Conservation (phyloP, 2,888 invertebrate species). For the Pachymerium ferrugineum region DNA sequence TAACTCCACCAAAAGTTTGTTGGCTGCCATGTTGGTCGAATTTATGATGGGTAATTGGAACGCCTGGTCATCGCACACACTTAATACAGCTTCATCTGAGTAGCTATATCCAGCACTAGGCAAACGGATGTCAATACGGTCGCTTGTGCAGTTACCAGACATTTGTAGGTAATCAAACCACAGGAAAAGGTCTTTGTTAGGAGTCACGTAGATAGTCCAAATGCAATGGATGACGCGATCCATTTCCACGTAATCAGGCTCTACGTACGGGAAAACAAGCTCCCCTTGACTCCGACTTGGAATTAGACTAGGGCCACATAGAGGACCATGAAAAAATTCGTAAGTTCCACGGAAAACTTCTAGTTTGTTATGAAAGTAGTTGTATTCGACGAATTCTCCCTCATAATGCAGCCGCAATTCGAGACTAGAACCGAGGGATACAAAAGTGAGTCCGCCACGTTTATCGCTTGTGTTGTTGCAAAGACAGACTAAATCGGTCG, state of each 20-base stretch:
- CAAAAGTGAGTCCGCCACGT: constrained; percentile 20
- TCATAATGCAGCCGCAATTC: constrained; percentile 26
- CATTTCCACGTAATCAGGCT: constrained; percentile 55
- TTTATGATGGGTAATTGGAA: constrained; percentile 60
- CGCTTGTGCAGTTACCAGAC: constrained; percentile 31
- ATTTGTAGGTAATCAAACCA: constrained; percentile 82
- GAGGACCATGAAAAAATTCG: constrained; percentile 73
- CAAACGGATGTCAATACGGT: constrained; percentile 30
- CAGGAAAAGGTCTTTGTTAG: constrained; percentile 77
- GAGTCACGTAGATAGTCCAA: constrained; percentile 63
- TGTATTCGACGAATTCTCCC: constrained; percentile 27
- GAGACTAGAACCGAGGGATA: constrained; percentile 28
- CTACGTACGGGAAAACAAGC: constrained; percentile 56
- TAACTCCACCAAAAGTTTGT: constrained; percentile 56
- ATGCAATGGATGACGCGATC: constrained; percentile 58
- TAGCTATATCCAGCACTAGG: constrained; percentile 66
- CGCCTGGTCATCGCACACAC: constrained; percentile 59
- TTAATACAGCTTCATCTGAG: constrained; percentile 60
- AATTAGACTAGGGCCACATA: constrained; percentile 41
- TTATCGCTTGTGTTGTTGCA: constrained; percentile 33
- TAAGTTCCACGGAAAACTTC: constrained; percentile 70
- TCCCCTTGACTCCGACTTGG: constrained; percentile 32
- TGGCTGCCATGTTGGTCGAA: constrained; percentile 64
- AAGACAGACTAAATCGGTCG: constrained; percentile 30
- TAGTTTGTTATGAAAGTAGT: constrained; percentile 56